Evolutionary conservation across 2,113 vertebrate genomes (phyloP), one percentile per base, ranked within the genome.

Genomic region (Rhinoderma darwinii): DNA sequence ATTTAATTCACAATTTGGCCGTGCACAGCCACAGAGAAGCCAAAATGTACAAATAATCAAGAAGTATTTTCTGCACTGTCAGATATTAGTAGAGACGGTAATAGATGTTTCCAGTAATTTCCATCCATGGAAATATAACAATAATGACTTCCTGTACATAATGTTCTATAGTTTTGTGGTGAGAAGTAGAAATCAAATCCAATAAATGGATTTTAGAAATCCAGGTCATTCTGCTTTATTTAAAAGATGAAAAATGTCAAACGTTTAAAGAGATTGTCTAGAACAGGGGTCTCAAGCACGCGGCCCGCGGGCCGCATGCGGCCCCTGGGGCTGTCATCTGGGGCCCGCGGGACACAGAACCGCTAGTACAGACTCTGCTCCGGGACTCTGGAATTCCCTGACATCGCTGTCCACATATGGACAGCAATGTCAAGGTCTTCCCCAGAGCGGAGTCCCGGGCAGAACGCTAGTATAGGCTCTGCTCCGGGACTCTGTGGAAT

Each of bases 41-140:
- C 77, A 59, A 80, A 59, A 35, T 35, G 51, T 80, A 56, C 51
- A 56, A 56, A 80, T 75, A 75, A 47, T 47, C 77, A 80, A 80
- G 35, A 59, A 59, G 35, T 56, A 80, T 80, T 59, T 80, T 56
- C 51, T 75, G 32, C 10, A 14, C 32, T 25, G 20, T 14, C 50
- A 80, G 15, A 54, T 51, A 77, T n/a, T 17, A 51, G 43, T 22
- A 27, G 10, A 37, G 76, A 79, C 30, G 30, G 22, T 59, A 80
- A 80, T 56, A 51, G 32, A 80, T 10, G 2, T 59, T 59, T 79
- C 50, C 10, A 30, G 77, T 56, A 41, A 59, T 56, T 80, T 75
- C n/a, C 14, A 75, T 44, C 41, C 5, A 54, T 22, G 3, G 44
- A 50, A 15, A 3, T 50, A 50, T 50, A 30, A 30, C 17, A 74